Evolutionary conservation across 2,797 vertebrate species (phyloP).

Genomic region (Monodelphis domestica): DNA sequence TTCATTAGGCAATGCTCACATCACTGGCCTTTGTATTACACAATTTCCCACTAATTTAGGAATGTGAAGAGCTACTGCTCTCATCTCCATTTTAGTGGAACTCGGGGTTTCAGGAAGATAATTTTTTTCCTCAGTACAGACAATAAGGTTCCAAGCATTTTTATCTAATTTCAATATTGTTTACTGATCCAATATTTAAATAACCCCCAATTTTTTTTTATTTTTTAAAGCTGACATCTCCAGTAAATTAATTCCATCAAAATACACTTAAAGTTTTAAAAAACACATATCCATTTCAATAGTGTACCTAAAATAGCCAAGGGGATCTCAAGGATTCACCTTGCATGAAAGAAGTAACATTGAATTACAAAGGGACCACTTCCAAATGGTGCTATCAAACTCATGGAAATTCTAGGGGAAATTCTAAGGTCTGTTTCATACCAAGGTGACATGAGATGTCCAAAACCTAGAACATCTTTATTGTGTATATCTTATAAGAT

Average conservation of each 20-base stretch:
- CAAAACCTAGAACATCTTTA: slow-evolving; percentile 11
- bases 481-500: not conserved
- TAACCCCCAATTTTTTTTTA: slow-evolving; percentile 48
- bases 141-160: slow-evolving; percentile 43
- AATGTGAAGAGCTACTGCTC: slow-evolving; percentile 54
- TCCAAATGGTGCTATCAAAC: slow-evolving; percentile 37
- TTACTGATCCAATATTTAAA: slow-evolving; percentile 60
- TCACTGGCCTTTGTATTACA: slow-evolving; percentile 61
- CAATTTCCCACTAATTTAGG: slow-evolving; percentile 63
- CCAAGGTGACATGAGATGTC: not conserved
- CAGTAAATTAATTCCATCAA: slow-evolving; percentile 5
- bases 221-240: slow-evolving; percentile 54
- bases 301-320: not conserved
- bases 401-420: not conserved
- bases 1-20: slow-evolving; percentile 75
- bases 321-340: not conserved
- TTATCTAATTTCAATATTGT: slow-evolving; percentile 26
- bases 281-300: slow-evolving; percentile 10
- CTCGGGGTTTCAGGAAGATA: slow-evolving; percentile 53
- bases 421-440: not conserved
- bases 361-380: slow-evolving; percentile 14
- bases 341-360: not conserved
- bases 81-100: slow-evolving; percentile 59
- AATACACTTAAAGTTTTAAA: slow-evolving; percentile 47
- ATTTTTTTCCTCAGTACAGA: slow-evolving; percentile 28